Evolutionary conservation across 2,888 invertebrate genomes (phyloP).

Genomic region (Ichneumoninae sp.): DNA sequence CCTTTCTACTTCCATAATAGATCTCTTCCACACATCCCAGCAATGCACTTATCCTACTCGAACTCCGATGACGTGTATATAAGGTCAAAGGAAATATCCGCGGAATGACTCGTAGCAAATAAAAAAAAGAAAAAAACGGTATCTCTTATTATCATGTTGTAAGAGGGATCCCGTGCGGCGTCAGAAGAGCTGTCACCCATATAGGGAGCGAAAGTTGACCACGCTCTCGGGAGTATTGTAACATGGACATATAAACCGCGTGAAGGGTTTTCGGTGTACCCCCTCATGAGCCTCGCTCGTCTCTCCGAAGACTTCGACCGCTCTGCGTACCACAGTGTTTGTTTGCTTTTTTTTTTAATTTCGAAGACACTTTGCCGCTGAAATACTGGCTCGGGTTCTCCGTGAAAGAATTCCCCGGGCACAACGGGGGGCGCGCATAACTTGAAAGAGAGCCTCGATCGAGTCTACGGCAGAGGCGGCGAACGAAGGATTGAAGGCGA

Average conservation of each 20-base stretch:
- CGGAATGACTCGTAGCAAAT: constrained; percentile 50
- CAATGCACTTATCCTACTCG: constrained; percentile 30
- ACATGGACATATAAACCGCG: constrained; percentile 65
- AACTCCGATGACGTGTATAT: constrained; percentile 10
- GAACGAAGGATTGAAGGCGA: neutral
- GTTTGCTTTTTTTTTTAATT: constrained; percentile 15
- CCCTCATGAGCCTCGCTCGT: constrained; percentile 24
- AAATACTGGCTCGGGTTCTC: constrained; percentile 9
- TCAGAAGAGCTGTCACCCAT: constrained; percentile 79
- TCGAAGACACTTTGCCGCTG: neutral
- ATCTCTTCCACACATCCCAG: constrained; percentile 30
- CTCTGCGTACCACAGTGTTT: constrained; percentile 12
- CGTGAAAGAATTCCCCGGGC: constrained; percentile 4
- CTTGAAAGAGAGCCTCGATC: constrained; percentile 13
- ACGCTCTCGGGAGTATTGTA: constrained; percentile 62
- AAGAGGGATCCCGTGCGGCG: constrained; percentile 57
- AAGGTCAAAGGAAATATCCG: constrained; percentile 31
- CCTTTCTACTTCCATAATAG: constrained; percentile 9
- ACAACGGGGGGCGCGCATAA: neutral
- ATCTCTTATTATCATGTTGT: constrained; percentile 62
- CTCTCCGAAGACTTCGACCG: constrained; percentile 31
- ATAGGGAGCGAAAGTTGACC: constrained; percentile 84
- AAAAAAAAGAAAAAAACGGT: constrained; percentile 30
- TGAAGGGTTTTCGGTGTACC: constrained; percentile 69
- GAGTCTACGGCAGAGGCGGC: constrained; percentile 1